Percentiles rank a stretch among this genome's conserved stretches.
Evolutionary conservation across 2,888 invertebrate species (phyloP).

Genomic region (Apamea epomidion): DNA sequence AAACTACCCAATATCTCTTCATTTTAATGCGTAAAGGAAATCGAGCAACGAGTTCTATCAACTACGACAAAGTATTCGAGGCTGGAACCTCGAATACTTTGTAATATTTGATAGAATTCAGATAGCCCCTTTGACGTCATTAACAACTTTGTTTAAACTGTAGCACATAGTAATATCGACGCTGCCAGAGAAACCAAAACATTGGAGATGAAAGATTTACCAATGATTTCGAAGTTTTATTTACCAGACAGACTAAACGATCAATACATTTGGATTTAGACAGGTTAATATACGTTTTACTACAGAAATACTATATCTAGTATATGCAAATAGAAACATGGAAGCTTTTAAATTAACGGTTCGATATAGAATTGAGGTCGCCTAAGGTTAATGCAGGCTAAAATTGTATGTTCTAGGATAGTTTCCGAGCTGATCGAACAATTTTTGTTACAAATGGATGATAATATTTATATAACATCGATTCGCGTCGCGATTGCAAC

Average conservation of each 20-base stretch:
- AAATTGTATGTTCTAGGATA: background rate
- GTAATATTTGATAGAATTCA: background rate
- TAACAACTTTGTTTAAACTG: conserved; percentile 33
- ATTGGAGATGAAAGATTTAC: conserved; percentile 55
- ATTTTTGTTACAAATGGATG: background rate
- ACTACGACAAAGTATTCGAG: conserved; percentile 40
- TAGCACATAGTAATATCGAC: conserved; percentile 41
- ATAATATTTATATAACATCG: background rate
- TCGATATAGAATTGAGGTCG: conserved; percentile 18
- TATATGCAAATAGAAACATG: conserved; percentile 21
- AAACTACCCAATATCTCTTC: conserved; percentile 19
- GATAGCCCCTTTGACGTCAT: conserved; percentile 53
- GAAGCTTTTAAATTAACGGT: background rate
- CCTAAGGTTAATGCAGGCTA: conserved; percentile 15
- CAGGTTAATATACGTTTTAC: conserved; percentile 28
- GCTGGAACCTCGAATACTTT: background rate
- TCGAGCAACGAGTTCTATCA: conserved; percentile 6
- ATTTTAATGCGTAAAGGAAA: conserved; percentile 49
- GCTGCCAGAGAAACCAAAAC: conserved; percentile 53
- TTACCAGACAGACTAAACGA: conserved; percentile 45
- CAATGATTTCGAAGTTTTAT: conserved; percentile 37
- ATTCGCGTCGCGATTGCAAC: background rate
- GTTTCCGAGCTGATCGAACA: background rate
- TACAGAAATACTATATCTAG: conserved; percentile 5
- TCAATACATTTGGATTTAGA: conserved; percentile 47